Percentiles rank a stretch among this genome's conserved stretches.
These are phyloP conservation scores for Agrochola macilenta DNA, from an alignment of 2,888 invertebrate species.

Conservation along the genomic window DNA sequence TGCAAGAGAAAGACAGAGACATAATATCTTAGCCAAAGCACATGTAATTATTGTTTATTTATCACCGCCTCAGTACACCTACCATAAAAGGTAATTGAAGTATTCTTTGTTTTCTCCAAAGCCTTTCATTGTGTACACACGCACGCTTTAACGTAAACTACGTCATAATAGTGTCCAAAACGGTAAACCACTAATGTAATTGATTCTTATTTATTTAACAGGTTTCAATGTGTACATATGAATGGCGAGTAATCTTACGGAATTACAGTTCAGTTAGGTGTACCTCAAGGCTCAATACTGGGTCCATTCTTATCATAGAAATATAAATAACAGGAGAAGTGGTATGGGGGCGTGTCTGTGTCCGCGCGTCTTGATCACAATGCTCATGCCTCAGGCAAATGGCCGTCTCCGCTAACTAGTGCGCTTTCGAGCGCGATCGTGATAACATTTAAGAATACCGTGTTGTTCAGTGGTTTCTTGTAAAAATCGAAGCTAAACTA, in stretches of 20 bases:
- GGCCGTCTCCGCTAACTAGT: too few relatives aligned
- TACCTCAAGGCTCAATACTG: slow-evolving; percentile 14
- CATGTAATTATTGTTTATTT: neutral
- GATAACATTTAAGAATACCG: too few relatives aligned
- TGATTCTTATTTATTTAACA: neutral
- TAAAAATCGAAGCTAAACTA: too few relatives aligned
- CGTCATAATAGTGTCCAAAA: neutral
- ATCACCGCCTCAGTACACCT: neutral
- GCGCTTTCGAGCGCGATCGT: too few relatives aligned
- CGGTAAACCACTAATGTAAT: neutral
- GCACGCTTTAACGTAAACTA: neutral
- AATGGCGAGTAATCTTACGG: neutral
- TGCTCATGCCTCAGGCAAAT: too few relatives aligned
- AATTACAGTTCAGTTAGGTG: neutral
- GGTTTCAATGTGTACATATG: neutral
- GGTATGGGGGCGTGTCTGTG: too few relatives aligned
- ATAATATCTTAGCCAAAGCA: neutral
- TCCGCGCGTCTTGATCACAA: too few relatives aligned
- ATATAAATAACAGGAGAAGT: too few relatives aligned
- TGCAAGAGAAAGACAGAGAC: neutral
- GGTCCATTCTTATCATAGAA: too few relatives aligned
- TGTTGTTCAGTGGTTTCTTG: too few relatives aligned
- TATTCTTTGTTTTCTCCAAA: neutral
- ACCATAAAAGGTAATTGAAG: neutral
- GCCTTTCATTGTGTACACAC: slow-evolving; percentile 5